Conservation (phyloP, 2,797 vertebrate genomes). For the Propithecus deckenii region DNA sequence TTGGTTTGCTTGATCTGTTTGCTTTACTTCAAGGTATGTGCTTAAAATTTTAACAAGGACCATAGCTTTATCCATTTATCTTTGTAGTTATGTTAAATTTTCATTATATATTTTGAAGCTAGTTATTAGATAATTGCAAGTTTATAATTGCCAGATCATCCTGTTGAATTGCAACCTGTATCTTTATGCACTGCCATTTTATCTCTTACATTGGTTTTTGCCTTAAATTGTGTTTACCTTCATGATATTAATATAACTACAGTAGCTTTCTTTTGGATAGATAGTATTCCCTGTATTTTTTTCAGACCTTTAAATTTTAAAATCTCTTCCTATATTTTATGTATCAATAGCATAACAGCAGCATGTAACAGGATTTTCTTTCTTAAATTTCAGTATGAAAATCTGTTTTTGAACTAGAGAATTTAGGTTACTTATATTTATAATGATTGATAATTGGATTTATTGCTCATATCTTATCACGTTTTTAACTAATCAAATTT, state of each 20-base stretch:
- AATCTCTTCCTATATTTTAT: background rate
- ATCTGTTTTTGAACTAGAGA: background rate
- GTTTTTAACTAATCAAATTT: background rate
- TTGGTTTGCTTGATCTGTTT: background rate
- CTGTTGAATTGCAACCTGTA: background rate
- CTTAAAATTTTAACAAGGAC: background rate
- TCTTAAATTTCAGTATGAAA: background rate
- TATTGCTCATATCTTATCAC: background rate
- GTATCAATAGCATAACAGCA: background rate
- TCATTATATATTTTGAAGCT: background rate
- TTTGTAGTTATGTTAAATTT: background rate
- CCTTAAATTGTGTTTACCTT: background rate
- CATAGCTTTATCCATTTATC: background rate
- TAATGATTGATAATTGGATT: background rate
- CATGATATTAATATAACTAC: background rate
- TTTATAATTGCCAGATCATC: background rate
- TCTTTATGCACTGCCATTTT: background rate
- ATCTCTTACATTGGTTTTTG: background rate
- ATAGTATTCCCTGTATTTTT: background rate
- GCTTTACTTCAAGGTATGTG: background rate
- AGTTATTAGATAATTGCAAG: background rate
- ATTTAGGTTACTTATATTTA: background rate
- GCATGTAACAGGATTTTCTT: background rate
- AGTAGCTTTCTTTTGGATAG: background rate
- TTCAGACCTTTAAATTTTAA: background rate